These are phyloP conservation scores for Coracopsis vasa DNA, from an alignment of 2,113 vertebrate genomes.

Conservation along the genomic window DNA sequence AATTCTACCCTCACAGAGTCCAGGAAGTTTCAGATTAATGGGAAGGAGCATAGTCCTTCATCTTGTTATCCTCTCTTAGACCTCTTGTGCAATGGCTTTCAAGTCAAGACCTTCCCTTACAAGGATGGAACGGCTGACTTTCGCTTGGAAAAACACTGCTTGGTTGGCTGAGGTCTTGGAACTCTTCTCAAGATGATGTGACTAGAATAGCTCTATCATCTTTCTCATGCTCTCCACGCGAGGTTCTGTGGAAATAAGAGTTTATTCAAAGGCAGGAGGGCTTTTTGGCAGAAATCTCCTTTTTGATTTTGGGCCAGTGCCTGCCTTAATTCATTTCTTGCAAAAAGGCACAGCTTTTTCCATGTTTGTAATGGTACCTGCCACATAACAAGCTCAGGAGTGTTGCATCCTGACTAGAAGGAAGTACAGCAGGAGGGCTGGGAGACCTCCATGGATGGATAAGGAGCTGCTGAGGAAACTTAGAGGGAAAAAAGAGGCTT, in stretches of 20 bases:
- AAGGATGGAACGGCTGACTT: background rate
- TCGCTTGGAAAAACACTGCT: background rate
- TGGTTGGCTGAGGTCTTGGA: background rate
- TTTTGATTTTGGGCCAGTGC: background rate
- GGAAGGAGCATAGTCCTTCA: background rate
- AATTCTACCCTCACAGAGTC: background rate
- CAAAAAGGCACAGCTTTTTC: background rate
- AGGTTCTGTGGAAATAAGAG: background rate
- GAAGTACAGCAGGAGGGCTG: too few species aligned
- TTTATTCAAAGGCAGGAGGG: background rate
- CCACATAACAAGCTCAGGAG: background rate
- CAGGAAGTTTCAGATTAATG: background rate
- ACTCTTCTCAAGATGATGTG: background rate
- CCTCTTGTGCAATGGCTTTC: background rate
- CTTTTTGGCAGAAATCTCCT: background rate
- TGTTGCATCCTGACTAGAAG: too few species aligned
- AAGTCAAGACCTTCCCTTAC: background rate
- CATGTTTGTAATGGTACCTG: background rate
- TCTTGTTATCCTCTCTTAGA: background rate
- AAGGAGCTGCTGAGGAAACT: too few species aligned
- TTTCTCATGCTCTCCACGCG: rapidly evolving
- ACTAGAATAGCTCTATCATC: background rate
- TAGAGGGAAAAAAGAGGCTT: too few species aligned
- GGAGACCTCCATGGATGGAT: too few species aligned
- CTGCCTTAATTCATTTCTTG: background rate